A percentile compares a stretch with the other conserved stretches of the same genome.
phyloP scores from a whole-genome alignment of 2,888 invertebrate species.

The Arrhopalites spinosus region DNA sequence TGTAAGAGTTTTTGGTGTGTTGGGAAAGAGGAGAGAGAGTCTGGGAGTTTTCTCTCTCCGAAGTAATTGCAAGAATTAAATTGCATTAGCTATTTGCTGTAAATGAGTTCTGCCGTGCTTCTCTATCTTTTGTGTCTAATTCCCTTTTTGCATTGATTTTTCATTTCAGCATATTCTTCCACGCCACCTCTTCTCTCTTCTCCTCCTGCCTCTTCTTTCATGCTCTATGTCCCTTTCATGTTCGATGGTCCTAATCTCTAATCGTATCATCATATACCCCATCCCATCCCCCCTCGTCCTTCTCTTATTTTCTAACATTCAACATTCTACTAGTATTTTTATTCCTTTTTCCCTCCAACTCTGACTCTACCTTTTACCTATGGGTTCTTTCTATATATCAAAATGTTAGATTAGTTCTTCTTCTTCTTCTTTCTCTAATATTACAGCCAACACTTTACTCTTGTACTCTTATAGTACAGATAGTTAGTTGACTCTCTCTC shows the following conservation, averaged over 20 bases:
- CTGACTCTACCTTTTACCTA: conserved; percentile 4
- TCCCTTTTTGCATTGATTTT: conserved; percentile 51
- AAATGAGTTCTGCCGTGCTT: conserved; percentile 43
- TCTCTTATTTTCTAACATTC: not conserved
- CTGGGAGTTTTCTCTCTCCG: conserved; percentile 8
- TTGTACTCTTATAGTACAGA: not conserved
- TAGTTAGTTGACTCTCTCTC: not conserved
- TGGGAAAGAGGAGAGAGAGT: not conserved
- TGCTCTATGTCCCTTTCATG: conserved; percentile 38
- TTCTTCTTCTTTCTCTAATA: too few species aligned
- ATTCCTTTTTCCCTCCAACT: not conserved
- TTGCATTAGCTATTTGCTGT: conserved; percentile 50
- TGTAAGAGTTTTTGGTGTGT: too few species aligned
- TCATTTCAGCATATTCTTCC: conserved; percentile 43
- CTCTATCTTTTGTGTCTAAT: conserved; percentile 43
- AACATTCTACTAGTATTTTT: not conserved
- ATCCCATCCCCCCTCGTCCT: conserved; percentile 22
- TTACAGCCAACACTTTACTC: too few species aligned
- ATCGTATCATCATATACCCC: conserved; percentile 44
- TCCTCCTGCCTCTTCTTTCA: conserved; percentile 17
- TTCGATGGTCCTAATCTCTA: conserved; percentile 40
- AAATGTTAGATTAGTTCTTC: too few species aligned
- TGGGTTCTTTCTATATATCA: not conserved
- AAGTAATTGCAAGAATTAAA: conserved; percentile 46
- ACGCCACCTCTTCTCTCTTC: conserved; percentile 12